Percentiles rank a stretch among this genome's conserved stretches.
Conservation (phyloP, 2,797 vertebrate species). For the Salarias fasciatus region DNA sequence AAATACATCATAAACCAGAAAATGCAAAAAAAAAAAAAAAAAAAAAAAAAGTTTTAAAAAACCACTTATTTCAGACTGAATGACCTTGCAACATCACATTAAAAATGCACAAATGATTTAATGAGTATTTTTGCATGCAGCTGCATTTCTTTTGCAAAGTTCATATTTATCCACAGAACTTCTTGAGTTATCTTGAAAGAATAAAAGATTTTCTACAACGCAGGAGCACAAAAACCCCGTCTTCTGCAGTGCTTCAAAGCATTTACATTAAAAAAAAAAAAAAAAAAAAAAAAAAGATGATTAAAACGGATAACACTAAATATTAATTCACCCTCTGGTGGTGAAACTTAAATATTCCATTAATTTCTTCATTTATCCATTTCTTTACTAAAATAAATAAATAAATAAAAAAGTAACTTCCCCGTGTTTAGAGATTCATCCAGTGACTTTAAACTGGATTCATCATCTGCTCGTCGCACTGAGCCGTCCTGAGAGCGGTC, state of each 20-base stretch:
- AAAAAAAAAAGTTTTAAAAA: too few relatives aligned
- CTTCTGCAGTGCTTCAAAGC: background rate
- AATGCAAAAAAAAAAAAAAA: too few relatives aligned
- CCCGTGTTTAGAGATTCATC: background rate
- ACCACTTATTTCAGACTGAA: too few relatives aligned
- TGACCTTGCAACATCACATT: too few relatives aligned
- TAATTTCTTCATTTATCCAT: slow-evolving; percentile 17
- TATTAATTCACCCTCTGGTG: slow-evolving; percentile 9
- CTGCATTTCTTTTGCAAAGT: too few relatives aligned
- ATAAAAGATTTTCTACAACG: background rate
- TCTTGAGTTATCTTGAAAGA: too few relatives aligned
- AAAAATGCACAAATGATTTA: too few relatives aligned
- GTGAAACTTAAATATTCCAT: slow-evolving; percentile 12
- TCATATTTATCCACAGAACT: too few relatives aligned
- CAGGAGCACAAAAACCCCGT: too few relatives aligned
- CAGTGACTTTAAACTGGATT: slow-evolving; percentile 8
- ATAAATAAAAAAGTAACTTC: background rate
- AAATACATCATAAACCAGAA: too few relatives aligned
- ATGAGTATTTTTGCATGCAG: too few relatives aligned
- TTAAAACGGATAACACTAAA: slow-evolving; percentile 21
- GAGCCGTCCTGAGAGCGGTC: background rate
- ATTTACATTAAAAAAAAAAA: slow-evolving; percentile 2
- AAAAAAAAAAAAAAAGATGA: slow-evolving; percentile 10
- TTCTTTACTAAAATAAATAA: background rate
- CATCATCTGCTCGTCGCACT: background rate